Evolutionary conservation across 1,140 invertebrate genomes (phyloP).

Genomic region (Lucilia sericata): DNA sequence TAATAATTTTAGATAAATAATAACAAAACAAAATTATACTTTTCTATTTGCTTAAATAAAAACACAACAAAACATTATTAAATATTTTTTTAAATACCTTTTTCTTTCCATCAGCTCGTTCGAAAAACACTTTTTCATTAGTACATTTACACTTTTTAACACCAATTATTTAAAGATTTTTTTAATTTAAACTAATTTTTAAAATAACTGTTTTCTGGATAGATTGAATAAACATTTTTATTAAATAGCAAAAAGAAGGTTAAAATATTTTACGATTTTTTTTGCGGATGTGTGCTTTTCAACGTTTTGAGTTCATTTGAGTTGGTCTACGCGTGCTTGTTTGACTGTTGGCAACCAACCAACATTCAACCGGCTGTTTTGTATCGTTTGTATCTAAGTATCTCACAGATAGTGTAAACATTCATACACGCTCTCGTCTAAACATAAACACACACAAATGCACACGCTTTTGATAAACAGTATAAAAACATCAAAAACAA

Average conservation of each 20-base stretch:
- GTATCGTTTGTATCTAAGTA: constrained; percentile 44
- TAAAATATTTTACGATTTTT: constrained; percentile 40
- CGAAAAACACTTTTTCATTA: background rate
- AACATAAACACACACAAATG: background rate
- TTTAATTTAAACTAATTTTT: too few species aligned
- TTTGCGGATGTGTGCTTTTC: constrained; percentile 67
- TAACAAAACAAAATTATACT: background rate
- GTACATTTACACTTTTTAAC: constrained; percentile 20
- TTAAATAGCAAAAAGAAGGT: background rate
- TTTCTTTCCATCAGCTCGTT: background rate
- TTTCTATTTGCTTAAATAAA: background rate
- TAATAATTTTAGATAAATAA: background rate
- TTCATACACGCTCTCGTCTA: background rate
- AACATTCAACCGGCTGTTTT: constrained; percentile 53
- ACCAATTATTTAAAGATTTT: too few species aligned
- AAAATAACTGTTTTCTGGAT: background rate
- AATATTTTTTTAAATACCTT: background rate
- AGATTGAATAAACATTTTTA: background rate
- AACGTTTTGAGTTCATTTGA: constrained; percentile 67
- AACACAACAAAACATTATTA: background rate
- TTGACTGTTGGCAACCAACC: constrained; percentile 40
- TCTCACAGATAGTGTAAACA: constrained; percentile 42
- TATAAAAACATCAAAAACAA: background rate
- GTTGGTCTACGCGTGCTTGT: constrained; percentile 63
- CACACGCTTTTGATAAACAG: background rate